Percentiles rank a stretch among this genome's conserved stretches.
These are phyloP conservation scores for Drosophila lini DNA, from an alignment of 1,140 invertebrate genomes.

Conservation along the genomic window DNA sequence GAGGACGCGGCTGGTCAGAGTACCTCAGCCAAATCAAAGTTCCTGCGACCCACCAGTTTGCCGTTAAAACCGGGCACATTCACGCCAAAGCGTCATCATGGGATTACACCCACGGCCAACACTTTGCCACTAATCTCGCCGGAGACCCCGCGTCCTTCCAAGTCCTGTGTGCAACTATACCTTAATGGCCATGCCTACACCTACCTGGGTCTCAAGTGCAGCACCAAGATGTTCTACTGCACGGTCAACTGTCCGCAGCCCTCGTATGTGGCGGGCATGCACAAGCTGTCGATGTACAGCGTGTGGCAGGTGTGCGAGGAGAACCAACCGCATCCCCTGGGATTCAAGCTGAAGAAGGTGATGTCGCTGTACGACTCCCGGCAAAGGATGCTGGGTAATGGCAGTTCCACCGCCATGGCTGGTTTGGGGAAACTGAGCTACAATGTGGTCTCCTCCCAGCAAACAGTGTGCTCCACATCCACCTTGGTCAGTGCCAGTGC, in stretches of 20 bases:
- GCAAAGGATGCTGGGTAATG: conserved; percentile 86
- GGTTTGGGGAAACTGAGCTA: conserved; percentile 53
- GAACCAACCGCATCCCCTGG: conserved; percentile 89
- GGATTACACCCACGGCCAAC: conserved; percentile 90
- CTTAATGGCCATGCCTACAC: conserved; percentile 96
- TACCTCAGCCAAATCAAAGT: conserved; percentile 84
- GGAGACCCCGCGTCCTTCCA: conserved; percentile 94
- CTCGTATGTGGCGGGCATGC: conserved; percentile 96
- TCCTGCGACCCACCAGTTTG: conserved; percentile 91
- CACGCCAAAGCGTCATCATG: conserved; percentile 90
- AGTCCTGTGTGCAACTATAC: conserved; percentile 94
- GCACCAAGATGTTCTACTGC: conserved; percentile 95
- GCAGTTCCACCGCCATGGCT: conserved; percentile 55
- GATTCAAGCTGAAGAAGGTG: conserved; percentile 88
- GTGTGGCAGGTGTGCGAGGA: conserved; percentile 95
- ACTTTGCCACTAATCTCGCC: conserved; percentile 93
- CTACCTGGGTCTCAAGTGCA: conserved; percentile 95
- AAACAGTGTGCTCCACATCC: conserved; percentile 63
- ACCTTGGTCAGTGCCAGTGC: conserved; percentile 28
- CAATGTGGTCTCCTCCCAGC: conserved; percentile 64
- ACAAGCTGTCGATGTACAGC: conserved; percentile 98
- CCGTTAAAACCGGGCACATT: conserved; percentile 93
- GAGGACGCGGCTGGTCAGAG: conserved; percentile 1
- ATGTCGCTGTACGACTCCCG: conserved; percentile 91
- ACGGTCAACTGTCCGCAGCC: conserved; percentile 96